These are phyloP conservation scores for Batillaria attramentaria DNA, from an alignment of 1,140 invertebrate species.

Conservation along the genomic window DNA sequence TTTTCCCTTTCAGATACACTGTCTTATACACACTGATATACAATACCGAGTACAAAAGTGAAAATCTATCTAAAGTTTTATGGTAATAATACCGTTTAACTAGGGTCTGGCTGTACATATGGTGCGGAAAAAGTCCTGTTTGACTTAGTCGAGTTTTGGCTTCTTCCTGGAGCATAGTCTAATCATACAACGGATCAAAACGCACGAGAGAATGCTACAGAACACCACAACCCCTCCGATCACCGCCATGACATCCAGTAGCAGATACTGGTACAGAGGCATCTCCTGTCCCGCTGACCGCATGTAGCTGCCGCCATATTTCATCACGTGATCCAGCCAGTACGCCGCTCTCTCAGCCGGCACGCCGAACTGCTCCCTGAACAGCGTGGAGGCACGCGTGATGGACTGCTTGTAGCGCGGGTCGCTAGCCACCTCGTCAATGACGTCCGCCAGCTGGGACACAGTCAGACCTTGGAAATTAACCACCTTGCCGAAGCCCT, in stretches of 20 bases:
- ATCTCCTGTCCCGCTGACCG: constrained; percentile 41
- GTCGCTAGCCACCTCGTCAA: neutral
- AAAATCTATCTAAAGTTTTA: no score
- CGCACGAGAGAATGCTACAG: no score
- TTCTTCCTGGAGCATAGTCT: neutral
- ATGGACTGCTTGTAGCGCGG: constrained; percentile 1
- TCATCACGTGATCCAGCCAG: constrained; percentile 53
- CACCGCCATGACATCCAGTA: constrained; percentile 39
- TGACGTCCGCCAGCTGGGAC: neutral
- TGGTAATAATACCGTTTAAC: no score
- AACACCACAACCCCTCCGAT: neutral
- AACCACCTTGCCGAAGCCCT: neutral
- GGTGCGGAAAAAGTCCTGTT: no score
- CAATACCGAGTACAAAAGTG: no score
- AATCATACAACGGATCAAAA: no score
- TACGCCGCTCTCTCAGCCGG: constrained; percentile 42
- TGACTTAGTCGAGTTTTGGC: no score
- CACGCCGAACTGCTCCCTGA: neutral
- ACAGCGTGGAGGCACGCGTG: constrained; percentile 10
- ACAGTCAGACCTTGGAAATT: neutral
- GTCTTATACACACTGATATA: no score
- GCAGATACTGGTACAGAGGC: constrained; percentile 47
- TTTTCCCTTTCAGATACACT: no score
- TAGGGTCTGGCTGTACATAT: no score
- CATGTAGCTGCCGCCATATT: no score